Base-by-base conservation (phyloP, 2,113 vertebrate genomes). In the Ctenomys sociabilis region DNA sequence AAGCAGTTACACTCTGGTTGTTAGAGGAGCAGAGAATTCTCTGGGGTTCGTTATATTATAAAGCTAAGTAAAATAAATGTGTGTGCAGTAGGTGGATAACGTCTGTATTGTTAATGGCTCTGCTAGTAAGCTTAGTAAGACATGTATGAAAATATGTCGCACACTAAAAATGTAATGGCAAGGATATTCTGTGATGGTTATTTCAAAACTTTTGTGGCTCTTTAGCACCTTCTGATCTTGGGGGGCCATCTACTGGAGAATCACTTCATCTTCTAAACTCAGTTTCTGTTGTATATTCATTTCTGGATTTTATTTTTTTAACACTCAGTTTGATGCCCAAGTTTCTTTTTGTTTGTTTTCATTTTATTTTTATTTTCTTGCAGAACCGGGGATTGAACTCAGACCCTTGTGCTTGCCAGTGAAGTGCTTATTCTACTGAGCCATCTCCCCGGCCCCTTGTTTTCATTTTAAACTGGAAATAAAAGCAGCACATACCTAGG, bases 161-260 rank as follows among this genome's bases (percentile, higher is more conserved):
- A 28, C 83, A 32, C 54, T 88, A 54, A 61, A 92, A 77, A 64
- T 66, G 10, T 63, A 70, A 75, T 84, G 83, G 40, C 26, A 88
- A 28, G 43, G 28, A 8, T 32, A 61, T 78, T 94, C 72, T 64
- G 28, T 92, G 2, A 54, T 57, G 72, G 21, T 59, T 43, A 28
- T 52, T 73, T 24, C 10, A 14, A 95, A 96, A 24, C 81, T 63
- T 87, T 70, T 89, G 86, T 19, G 24, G 21, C 83, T 59, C 54
- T 13, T 96, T 0, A 0, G 19, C 70, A 32, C 91, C 43, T 89
- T 70, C 10, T 72, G 61, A 37, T 91, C 66, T 52, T 2, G 1
- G 90, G 63, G 95, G 81, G 96, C 96, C 85, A 94, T 97, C 88
- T 87, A 88, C 96, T 97, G 98, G 93, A 95, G 43, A 89, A 30